Evolutionary conservation across 2,797 vertebrate genomes (phyloP), one percentile per base, ranked within the genome.

Genomic region (Rhinatrema bivittatum): DNA sequence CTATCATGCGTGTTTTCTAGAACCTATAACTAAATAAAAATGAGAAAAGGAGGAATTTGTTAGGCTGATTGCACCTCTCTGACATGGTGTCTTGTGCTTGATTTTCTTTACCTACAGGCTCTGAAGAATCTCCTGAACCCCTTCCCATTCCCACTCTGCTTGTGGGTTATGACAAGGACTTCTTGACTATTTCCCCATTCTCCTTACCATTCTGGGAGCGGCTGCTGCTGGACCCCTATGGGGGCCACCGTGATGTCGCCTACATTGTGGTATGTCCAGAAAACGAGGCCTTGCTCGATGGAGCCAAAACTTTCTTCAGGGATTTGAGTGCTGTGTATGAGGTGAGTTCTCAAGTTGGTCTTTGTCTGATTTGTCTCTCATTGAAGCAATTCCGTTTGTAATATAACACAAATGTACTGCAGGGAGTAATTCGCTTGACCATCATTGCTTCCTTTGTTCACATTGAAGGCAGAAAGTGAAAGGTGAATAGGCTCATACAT

Each of bases 181-280:
- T 94, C 72, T 73, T 98, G 78, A 92, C 93, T 5, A 77, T 98
- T 74, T 98, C 95, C 1, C 95, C 95, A 0, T 79, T 98, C 76
- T 90, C 93, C 25, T 71, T 98, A 70, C 92, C 95, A 0, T 98
- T 98, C 65, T 98, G 95, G 95, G 95, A 98, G 79, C 93, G 93
- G 82, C 76, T 98, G 48, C 61, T 94, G 46, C 78, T 98, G 49
- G 95, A 98, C 51, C 95, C 95, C 0, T 97, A 97, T 0, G 94
- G 93, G 19, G 92, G 92, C 21, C 94, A 91, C 64, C 85, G 91
- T 42, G 94, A 98, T 36, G 89, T 92, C 16, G 94, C 92, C 15
- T 98, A 94, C 59, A 81, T 98, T 47, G 95, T 97, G 57, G 81
- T 98, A 58, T 98, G 95, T 72, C 95, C 95, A 19, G 91, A 91